Percentiles rank a stretch among this genome's conserved stretches.
Evolutionary conservation across 2,113 vertebrate species (phyloP).

Genomic region (Otis tarda): DNA sequence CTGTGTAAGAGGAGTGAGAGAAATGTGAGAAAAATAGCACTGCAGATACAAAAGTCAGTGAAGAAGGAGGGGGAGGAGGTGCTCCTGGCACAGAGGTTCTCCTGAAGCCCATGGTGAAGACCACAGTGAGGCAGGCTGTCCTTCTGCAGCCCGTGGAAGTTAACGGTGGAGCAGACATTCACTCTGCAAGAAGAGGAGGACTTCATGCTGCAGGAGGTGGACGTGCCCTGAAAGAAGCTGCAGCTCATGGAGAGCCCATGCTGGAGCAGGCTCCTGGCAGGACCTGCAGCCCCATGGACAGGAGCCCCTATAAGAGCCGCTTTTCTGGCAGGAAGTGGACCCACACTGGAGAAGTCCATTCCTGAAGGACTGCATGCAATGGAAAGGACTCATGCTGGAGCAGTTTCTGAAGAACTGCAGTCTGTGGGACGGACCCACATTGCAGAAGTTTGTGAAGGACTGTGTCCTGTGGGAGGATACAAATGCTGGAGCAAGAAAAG

Average conservation of each 20-base stretch:
- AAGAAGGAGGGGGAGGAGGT: background rate
- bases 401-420: background rate
- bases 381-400: too few relatives aligned
- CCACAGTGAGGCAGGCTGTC: background rate
- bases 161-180: background rate
- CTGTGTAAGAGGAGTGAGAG: background rate
- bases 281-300: too few relatives aligned
- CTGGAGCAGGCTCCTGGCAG: background rate
- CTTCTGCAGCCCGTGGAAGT: fast-evolving
- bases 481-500: background rate
- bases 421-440: background rate
- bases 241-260: fast-evolving
- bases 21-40: background rate
- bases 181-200: fast-evolving
- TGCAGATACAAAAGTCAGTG: background rate
- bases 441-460: background rate
- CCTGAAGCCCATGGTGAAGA: fast-evolving
- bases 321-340: background rate
- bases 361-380: background rate
- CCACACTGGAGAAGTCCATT: background rate
- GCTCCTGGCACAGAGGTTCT: background rate
- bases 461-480: background rate
- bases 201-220: background rate
- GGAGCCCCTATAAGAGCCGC: background rate
- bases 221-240: too few relatives aligned